Conservation (phyloP, 2,797 vertebrate species). For the Manis crassicaudata region DNA sequence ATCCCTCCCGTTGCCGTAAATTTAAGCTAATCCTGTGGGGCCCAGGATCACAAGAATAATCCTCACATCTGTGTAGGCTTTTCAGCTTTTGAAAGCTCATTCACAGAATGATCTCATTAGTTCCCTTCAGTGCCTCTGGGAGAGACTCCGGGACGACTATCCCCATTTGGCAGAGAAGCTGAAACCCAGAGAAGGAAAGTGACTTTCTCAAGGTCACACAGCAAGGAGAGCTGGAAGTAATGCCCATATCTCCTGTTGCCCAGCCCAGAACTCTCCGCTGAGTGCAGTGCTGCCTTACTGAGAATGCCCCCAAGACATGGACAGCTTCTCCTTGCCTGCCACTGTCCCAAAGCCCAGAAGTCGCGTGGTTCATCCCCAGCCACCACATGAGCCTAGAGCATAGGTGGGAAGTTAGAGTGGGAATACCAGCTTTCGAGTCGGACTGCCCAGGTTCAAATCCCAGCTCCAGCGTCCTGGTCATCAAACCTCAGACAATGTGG, state of each 20-base stretch:
- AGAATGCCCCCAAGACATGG: neutral
- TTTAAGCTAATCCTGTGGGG: slow-evolving; percentile 72
- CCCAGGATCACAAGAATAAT: slow-evolving; percentile 66
- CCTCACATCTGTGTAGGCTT: slow-evolving; percentile 79
- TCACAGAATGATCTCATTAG: slow-evolving; percentile 76
- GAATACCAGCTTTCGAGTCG: neutral
- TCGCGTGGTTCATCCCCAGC: neutral
- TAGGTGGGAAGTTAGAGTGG: neutral
- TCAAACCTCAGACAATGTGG: neutral
- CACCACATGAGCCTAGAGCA: rapidly evolving
- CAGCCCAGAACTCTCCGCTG: neutral
- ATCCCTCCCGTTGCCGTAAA: slow-evolving; percentile 63
- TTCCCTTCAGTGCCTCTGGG: slow-evolving; percentile 17
- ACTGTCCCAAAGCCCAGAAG: neutral
- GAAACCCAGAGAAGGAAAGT: slow-evolving; percentile 35
- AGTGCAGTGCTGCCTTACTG: neutral
- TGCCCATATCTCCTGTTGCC: neutral
- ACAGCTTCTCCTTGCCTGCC: neutral
- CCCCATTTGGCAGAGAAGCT: slow-evolving; percentile 37
- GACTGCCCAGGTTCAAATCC: neutral
- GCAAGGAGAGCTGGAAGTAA: neutral
- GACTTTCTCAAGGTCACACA: slow-evolving; percentile 67
- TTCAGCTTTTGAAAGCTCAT: slow-evolving; percentile 70
- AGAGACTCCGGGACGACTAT: neutral
- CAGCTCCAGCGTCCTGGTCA: neutral